These are phyloP conservation scores for Drosophila barbarae DNA, from an alignment of 2,888 invertebrate species.

Conservation along the genomic window DNA sequence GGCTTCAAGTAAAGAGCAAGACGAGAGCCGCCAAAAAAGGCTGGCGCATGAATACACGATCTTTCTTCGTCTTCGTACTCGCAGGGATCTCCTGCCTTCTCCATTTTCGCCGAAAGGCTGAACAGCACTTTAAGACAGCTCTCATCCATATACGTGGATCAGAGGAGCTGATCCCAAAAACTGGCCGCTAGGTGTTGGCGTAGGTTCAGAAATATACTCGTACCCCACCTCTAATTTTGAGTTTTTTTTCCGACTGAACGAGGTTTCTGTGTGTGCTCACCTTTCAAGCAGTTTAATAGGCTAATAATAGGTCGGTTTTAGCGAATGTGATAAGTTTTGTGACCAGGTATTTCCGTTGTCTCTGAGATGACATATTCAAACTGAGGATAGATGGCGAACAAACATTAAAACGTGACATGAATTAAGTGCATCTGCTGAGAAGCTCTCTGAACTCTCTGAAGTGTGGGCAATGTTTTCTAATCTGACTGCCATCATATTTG, in stretches of 20 bases:
- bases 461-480: slow-evolving; percentile 3
- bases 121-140: slow-evolving; percentile 7
- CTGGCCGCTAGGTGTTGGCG: slow-evolving; percentile 58
- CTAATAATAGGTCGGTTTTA: slow-evolving; percentile 35
- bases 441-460: neutral
- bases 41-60: slow-evolving; percentile 35
- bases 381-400: neutral
- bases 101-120: slow-evolving; percentile 34
- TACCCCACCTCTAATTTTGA: slow-evolving; percentile 23
- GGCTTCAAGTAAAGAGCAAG: slow-evolving; percentile 75
- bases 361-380: slow-evolving; percentile 16
- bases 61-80: neutral
- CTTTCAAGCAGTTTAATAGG: neutral
- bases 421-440: slow-evolving; percentile 19
- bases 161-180: slow-evolving; percentile 44
- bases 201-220: slow-evolving; percentile 55
- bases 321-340: slow-evolving; percentile 30
- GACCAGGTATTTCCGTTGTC: neutral
- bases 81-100: slow-evolving; percentile 10
- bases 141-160: slow-evolving; percentile 19
- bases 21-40: slow-evolving; percentile 48
- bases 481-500: slow-evolving; percentile 3
- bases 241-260: slow-evolving; percentile 1
- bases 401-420: slow-evolving; percentile 42
- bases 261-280: slow-evolving; percentile 8